A percentile compares a stretch with the other conserved stretches of the same genome.
phyloP scores from a whole-genome alignment of 2,113 vertebrate species.

The Riparia riparia region DNA sequence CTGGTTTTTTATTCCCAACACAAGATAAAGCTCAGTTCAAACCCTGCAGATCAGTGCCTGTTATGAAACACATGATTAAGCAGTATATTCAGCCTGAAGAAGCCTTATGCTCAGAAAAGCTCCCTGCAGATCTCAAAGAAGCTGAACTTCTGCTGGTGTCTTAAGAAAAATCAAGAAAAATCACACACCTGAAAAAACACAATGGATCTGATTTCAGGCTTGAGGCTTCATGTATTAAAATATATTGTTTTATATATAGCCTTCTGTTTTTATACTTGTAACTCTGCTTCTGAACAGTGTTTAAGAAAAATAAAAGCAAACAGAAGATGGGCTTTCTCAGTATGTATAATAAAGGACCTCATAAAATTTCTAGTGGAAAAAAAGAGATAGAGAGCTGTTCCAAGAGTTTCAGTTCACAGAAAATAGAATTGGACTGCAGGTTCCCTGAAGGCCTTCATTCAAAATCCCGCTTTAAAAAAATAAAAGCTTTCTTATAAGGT shows the following conservation, averaged over 20 bases:
- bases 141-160: background rate
- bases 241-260: background rate
- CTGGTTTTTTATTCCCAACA: background rate
- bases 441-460: background rate
- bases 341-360: background rate
- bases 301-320: background rate
- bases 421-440: background rate
- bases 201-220: background rate
- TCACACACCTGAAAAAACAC: background rate
- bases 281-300: background rate
- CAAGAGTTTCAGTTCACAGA: background rate
- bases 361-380: background rate
- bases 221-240: background rate
- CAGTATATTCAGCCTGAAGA: conserved; percentile 32
- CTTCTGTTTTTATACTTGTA: background rate
- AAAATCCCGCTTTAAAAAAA: background rate
- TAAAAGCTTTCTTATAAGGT: background rate
- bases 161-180: conserved; percentile 4
- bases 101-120: background rate
- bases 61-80: background rate
- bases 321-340: background rate
- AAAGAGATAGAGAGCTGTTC: background rate
- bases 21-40: background rate
- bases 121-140: conserved; percentile 29
- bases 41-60: background rate